These are phyloP conservation scores for Isotomurus palustris DNA, from an alignment of 2,888 invertebrate genomes.

Conservation along the genomic window DNA sequence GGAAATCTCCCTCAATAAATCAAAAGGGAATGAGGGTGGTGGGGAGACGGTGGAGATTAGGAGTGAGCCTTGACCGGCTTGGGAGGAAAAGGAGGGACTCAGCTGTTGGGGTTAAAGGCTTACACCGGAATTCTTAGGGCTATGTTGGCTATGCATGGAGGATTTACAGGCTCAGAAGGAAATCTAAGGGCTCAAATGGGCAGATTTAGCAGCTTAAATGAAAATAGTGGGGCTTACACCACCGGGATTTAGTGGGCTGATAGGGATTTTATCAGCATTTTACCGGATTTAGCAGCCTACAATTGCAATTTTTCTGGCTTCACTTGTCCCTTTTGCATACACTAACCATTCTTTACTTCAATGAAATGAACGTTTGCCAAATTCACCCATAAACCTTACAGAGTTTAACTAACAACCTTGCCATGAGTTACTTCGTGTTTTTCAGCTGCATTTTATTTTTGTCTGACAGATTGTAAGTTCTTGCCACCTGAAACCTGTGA, in stretches of 20 bases:
- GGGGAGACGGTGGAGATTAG: neutral
- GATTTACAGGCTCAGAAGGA: constrained; percentile 1
- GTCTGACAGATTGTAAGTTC: too few species aligned
- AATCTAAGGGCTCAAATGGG: constrained; percentile 8
- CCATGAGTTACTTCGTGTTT: too few species aligned
- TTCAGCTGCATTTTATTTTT: too few species aligned
- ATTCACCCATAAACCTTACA: neutral
- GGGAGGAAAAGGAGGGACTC: neutral
- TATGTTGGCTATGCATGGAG: constrained; percentile 3
- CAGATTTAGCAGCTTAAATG: constrained; percentile 6
- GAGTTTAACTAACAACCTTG: neutral
- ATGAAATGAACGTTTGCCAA: constrained; percentile 5
- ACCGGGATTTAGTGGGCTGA: neutral
- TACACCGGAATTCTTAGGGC: neutral
- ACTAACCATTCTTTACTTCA: neutral
- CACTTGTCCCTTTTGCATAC: constrained; percentile 6
- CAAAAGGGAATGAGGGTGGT: constrained; percentile 7
- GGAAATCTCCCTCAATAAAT: constrained; percentile 7
- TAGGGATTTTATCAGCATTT: constrained; percentile 10
- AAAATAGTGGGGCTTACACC: constrained; percentile 4
- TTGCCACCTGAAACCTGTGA: too few species aligned
- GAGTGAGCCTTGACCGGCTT: constrained; percentile 10
- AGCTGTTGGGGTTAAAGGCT: constrained; percentile 7
- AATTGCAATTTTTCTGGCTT: constrained; percentile 12
- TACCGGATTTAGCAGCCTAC: constrained; percentile 6